These are phyloP conservation scores for Rousettus leschenaultii DNA, from an alignment of 2,113 vertebrate species.

Conservation along the genomic window DNA sequence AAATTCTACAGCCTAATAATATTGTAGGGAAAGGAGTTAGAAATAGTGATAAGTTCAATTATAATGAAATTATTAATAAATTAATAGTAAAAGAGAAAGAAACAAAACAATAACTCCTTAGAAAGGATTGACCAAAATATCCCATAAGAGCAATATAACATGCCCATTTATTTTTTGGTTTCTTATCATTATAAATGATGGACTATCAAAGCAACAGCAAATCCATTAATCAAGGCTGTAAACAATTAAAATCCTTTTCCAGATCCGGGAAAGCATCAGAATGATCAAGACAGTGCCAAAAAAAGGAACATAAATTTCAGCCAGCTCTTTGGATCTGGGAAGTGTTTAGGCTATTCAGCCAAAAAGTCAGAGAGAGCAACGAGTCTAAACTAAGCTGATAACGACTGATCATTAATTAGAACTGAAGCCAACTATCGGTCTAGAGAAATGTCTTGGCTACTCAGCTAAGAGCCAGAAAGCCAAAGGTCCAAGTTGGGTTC, in stretches of 20 bases:
- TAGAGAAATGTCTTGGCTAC: constrained; percentile 73
- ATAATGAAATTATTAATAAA: constrained; percentile 66
- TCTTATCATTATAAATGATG: constrained; percentile 61
- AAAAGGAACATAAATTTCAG: constrained; percentile 79
- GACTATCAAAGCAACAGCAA: constrained; percentile 68
- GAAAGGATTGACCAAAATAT: constrained; percentile 16
- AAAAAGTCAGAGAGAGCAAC: constrained; percentile 79
- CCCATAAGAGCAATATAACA: constrained; percentile 70
- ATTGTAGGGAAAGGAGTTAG: constrained; percentile 32
- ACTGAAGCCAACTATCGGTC: constrained; percentile 80
- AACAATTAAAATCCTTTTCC: constrained; percentile 77
- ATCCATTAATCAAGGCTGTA: constrained; percentile 79
- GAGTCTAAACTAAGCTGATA: constrained; percentile 80
- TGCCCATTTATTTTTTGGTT: constrained; percentile 53
- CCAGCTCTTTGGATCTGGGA: constrained; percentile 72
- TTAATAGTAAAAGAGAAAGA: constrained; percentile 60
- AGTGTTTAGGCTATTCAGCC: constrained; percentile 81
- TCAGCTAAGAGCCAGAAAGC: constrained; percentile 77
- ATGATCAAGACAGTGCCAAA: constrained; percentile 75
- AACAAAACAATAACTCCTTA: constrained; percentile 69
- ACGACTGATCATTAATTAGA: constrained; percentile 81
- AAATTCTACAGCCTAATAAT: constrained; percentile 50
- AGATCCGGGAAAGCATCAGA: constrained; percentile 78
- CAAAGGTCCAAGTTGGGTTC: constrained; percentile 76
- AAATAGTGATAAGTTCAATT: constrained; percentile 56